Evolutionary conservation across 2,888 invertebrate genomes (phyloP).

Genomic region (Plagodis pulveraria): DNA sequence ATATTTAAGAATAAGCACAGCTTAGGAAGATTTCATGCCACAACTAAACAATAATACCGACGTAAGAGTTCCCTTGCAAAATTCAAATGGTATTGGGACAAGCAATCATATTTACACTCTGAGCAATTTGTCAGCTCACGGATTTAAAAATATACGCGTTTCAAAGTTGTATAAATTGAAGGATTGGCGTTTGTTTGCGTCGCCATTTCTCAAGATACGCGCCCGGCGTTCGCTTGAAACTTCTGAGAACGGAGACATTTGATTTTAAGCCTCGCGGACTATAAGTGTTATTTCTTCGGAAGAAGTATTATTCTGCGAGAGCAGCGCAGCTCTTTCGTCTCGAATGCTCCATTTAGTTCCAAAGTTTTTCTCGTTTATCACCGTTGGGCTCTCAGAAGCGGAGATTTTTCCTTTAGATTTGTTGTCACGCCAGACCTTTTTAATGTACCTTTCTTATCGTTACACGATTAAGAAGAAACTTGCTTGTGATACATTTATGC

Average conservation of each 20-base stretch:
- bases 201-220: constrained; percentile 67
- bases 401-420: constrained; percentile 86
- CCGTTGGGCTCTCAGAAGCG: constrained; percentile 83
- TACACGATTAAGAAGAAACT: constrained; percentile 75
- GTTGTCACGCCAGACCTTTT: constrained; percentile 86
- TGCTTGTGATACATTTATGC: constrained; percentile 55
- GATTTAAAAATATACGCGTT: constrained; percentile 6
- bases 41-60: neutral
- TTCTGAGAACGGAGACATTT: constrained; percentile 78
- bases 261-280: constrained; percentile 84
- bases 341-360: constrained; percentile 85
- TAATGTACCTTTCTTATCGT: constrained; percentile 84
- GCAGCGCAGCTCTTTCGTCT: constrained; percentile 80
- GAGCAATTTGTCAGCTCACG: neutral
- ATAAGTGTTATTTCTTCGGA: constrained; percentile 84
- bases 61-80: too few species aligned
- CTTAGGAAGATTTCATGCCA: neutral
- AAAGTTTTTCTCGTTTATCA: constrained; percentile 86
- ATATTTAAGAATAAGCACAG: constrained; percentile 1
- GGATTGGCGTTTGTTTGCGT: constrained; percentile 37
- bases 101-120: constrained; percentile 1
- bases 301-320: constrained; percentile 84
- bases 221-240: constrained; percentile 60
- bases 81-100: neutral
- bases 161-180: constrained; percentile 34